Conservation (phyloP, 2,797 vertebrate species). For the Takifugu rubripes region DNA sequence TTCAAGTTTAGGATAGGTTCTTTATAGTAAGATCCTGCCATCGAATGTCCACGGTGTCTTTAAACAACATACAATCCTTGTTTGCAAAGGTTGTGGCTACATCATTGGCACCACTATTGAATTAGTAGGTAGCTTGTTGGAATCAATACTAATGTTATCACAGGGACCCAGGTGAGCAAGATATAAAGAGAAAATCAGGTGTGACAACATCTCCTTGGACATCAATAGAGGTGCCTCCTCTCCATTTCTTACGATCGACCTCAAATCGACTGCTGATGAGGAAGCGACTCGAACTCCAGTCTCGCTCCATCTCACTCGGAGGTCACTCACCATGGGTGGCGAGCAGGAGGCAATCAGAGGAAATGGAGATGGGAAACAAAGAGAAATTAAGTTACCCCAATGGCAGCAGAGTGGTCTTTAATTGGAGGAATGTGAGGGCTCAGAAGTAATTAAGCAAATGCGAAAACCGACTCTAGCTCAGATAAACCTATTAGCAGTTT, state of each 20-base stretch:
- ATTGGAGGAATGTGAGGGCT: slow-evolving; percentile 56
- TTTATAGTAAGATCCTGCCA: slow-evolving; percentile 12
- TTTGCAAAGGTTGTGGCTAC: slow-evolving; percentile 46
- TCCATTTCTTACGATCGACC: slow-evolving; percentile 50
- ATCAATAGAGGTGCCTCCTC: slow-evolving; percentile 55
- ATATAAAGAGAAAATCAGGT: slow-evolving; percentile 61
- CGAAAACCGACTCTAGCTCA: slow-evolving; percentile 39
- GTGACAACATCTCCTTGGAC: slow-evolving; percentile 65
- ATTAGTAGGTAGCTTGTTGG: slow-evolving; percentile 47
- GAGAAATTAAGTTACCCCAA: slow-evolving; percentile 50
- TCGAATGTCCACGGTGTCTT: slow-evolving; percentile 13
- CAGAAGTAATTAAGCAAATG: slow-evolving; percentile 55
- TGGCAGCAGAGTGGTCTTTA: slow-evolving; percentile 48
- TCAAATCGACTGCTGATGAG: slow-evolving; percentile 63
- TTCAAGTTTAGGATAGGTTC: background rate
- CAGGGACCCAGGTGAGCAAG: slow-evolving; percentile 62
- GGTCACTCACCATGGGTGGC: slow-evolving; percentile 34
- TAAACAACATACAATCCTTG: slow-evolving; percentile 36
- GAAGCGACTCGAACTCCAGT: slow-evolving; percentile 48
- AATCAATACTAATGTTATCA: slow-evolving; percentile 67
- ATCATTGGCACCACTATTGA: slow-evolving; percentile 43
- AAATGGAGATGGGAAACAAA: slow-evolving; percentile 38
- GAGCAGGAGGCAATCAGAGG: slow-evolving; percentile 47
- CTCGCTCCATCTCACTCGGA: slow-evolving; percentile 29
- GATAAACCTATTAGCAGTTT: slow-evolving; percentile 64